phyloP scores from a whole-genome alignment of 1,140 invertebrate species.

The Leptoteleia sp. region DNA sequence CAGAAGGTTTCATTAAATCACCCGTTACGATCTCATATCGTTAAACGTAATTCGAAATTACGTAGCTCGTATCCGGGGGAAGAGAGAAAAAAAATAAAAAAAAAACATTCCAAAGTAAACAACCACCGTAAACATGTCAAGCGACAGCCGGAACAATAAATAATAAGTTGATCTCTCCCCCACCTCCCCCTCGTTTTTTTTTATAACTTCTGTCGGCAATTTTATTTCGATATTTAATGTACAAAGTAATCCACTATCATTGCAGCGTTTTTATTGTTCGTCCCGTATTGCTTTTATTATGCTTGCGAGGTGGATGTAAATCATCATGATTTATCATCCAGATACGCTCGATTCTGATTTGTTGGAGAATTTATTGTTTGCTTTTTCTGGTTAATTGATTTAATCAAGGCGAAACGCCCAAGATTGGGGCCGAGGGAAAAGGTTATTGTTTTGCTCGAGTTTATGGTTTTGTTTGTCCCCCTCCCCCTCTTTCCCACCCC shows the following conservation, averaged over 20 bases:
- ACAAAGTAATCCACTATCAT: conserved; percentile 38
- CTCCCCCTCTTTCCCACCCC: too few species aligned
- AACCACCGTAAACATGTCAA: conserved; percentile 40
- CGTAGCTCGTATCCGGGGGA: conserved; percentile 6
- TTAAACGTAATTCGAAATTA: conserved; percentile 25
- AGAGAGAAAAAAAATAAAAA: neutral
- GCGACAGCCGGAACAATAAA: conserved; percentile 31
- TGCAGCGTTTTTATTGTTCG: conserved; percentile 16
- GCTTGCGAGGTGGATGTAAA: conserved; percentile 35
- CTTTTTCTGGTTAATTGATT: conserved; percentile 35
- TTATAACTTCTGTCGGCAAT: conserved; percentile 43
- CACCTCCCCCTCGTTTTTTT: too few species aligned
- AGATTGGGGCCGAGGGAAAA: neutral
- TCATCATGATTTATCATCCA: conserved; percentile 43
- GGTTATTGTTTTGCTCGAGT: neutral
- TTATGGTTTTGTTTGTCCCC: neutral
- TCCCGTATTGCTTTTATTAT: conserved; percentile 16
- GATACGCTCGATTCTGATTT: conserved; percentile 48
- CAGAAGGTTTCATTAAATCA: conserved; percentile 21
- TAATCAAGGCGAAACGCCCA: conserved; percentile 10
- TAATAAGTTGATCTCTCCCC: conserved; percentile 40
- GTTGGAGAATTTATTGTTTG: conserved; percentile 29
- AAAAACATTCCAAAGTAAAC: conserved; percentile 26
- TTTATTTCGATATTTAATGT: conserved; percentile 52
- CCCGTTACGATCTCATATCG: conserved; percentile 27